Evolutionary conservation across 2,113 vertebrate species (phyloP), one percentile per base, ranked within the genome.

Genomic region (Oreotrochilus melanogaster): DNA sequence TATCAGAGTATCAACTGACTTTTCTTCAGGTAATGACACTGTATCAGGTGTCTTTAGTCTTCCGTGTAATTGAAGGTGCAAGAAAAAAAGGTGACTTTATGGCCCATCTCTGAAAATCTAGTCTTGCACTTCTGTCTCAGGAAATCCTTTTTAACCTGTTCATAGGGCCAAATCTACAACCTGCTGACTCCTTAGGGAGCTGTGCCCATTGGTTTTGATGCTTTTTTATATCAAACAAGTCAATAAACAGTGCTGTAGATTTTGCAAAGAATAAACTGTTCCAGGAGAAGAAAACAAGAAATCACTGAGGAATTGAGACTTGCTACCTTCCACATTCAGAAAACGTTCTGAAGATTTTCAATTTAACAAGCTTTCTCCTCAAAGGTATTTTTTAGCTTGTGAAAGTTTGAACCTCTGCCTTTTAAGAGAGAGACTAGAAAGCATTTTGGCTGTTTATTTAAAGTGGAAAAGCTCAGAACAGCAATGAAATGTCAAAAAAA

Each of bases 381-480:
- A 88, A 82, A 66, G 81, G 19, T 86, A 50, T 61, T 95, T 42
- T 96, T 92, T 79, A 88, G 69, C 67, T 86, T 84, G 70, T 94
- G 57, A 71, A 97, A 92, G 76, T 81, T 85, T 81, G 72, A 94
- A 83, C 69, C 69, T 37, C 35, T 70, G 75, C 90, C 67, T 74
- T 96, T 92, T 76, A 88, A 86, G 76, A 89, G 73, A 45, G 18
- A 73, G 27, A 64, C 39, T 86, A 66, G 78, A 80, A 72, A 93
- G 83, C 57, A 25, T 61, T 48, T 70, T 73, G 66, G 58, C 65
- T 60, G 30, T 42, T 33, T 90, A 48, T 82, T 61, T 71, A 70
- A 42, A 45, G 16, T 54, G 82, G 78, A 82, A 95, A 96, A 96
- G 31, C 48, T 62, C n/a, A 65, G 24, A 91, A 88, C 53, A 85